These are phyloP conservation scores for Pterocles orientalis DNA, from an alignment of 2,113 vertebrate genomes.

Conservation along the genomic window DNA sequence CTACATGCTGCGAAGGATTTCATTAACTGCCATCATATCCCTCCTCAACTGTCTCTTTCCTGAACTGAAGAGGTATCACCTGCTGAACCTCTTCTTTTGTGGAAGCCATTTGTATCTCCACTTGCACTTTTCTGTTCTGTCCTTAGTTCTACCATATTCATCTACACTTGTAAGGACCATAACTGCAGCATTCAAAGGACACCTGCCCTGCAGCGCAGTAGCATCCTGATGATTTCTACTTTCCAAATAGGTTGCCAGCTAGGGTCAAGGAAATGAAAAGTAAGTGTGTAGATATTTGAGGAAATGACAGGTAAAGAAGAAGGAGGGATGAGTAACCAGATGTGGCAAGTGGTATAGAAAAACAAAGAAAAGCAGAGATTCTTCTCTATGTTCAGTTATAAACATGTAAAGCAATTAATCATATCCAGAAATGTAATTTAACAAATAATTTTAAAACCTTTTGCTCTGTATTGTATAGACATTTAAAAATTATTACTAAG, in stretches of 20 bases:
- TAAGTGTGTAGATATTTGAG: neutral
- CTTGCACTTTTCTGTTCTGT: neutral
- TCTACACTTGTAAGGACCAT: neutral
- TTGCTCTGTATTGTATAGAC: neutral
- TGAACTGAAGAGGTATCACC: neutral
- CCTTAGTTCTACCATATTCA: neutral
- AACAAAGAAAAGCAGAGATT: neutral
- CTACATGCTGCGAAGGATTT: neutral
- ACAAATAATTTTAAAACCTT: neutral
- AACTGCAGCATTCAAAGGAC: neutral
- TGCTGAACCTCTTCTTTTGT: neutral
- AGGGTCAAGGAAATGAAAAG: neutral
- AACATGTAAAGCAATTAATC: neutral
- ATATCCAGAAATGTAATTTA: neutral
- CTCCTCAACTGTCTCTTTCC: neutral
- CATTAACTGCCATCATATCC: neutral
- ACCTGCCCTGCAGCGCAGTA: neutral
- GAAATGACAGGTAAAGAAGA: neutral
- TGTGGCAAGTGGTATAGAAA: neutral
- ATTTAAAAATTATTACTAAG: neutral
- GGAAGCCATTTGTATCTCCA: rapidly evolving
- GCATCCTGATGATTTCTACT: neutral
- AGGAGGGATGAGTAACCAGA: neutral
- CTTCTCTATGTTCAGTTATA: neutral
- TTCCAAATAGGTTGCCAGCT: neutral